A percentile compares a stretch with the other conserved stretches of the same genome.
Conservation (phyloP, 2,797 vertebrate species). For the Sebastes minor region DNA sequence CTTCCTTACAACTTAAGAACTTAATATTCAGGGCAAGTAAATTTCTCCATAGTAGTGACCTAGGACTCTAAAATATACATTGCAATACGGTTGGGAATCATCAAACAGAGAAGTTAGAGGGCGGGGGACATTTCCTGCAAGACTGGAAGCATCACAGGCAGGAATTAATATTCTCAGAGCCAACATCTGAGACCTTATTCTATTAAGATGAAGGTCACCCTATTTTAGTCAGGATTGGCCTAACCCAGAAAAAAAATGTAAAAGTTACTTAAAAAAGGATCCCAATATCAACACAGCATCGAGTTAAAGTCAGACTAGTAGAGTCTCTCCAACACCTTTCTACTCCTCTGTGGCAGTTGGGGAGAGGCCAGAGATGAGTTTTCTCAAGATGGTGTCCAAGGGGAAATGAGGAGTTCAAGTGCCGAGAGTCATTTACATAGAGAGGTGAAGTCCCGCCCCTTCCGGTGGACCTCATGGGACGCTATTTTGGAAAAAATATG, state of each 20-base stretch:
- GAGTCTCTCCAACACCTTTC: background rate
- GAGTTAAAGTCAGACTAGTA: constrained; percentile 6
- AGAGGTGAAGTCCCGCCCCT: no score
- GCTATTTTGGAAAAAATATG: no score
- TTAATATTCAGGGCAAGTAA: background rate
- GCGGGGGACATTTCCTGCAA: background rate
- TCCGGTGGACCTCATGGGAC: no score
- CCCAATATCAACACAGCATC: constrained; percentile 22
- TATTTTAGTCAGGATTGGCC: constrained; percentile 20
- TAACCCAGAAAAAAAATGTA: background rate
- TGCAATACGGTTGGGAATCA: background rate
- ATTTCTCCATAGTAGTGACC: background rate
- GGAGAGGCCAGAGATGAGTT: constrained; percentile 2
- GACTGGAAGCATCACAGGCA: constrained; percentile 13
- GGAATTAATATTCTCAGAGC: constrained; percentile 24
- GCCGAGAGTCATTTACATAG: background rate
- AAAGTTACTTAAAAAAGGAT: constrained; percentile 12
- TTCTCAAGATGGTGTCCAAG: background rate
- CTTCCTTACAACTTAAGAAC: background rate
- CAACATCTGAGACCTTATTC: constrained; percentile 39
- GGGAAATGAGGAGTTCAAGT: background rate
- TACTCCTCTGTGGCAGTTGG: background rate
- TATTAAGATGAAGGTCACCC: constrained; percentile 32
- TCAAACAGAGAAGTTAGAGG: constrained; percentile 9
- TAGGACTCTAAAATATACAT: background rate